Percentiles rank a stretch among this genome's conserved stretches.
Evolutionary conservation across 2,797 vertebrate genomes (phyloP).

Genomic region (Champsocephalus gunnari): DNA sequence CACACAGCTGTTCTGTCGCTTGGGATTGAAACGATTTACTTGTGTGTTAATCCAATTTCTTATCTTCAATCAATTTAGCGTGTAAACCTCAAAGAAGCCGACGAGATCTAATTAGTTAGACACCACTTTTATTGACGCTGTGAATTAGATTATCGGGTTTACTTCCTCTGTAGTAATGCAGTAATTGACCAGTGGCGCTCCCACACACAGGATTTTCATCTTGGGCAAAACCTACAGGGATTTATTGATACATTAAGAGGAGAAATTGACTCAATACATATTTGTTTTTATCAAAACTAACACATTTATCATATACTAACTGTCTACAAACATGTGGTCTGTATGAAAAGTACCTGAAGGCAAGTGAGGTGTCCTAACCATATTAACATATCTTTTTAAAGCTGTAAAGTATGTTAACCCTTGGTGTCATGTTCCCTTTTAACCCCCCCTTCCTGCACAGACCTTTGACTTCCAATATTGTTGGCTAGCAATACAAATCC

Average conservation of each 20-base stretch:
- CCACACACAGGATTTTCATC: background rate
- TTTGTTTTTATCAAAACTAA: background rate
- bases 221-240: background rate
- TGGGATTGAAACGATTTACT: background rate
- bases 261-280: background rate
- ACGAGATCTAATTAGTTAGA: constrained; percentile 39
- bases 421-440: constrained; percentile 28
- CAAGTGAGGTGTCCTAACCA: constrained; percentile 19
- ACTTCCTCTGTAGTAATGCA: background rate
- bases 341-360: constrained; percentile 40
- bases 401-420: constrained; percentile 11
- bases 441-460: background rate
- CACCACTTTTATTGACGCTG: constrained; percentile 25
- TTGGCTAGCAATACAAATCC: constrained; percentile 64
- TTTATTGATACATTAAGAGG: background rate
- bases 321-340: constrained; percentile 24
- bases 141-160: constrained; percentile 39
- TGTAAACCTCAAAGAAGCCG: constrained; percentile 13
- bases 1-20: background rate
- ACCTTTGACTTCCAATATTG: constrained; percentile 42
- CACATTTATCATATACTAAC: constrained; percentile 30
- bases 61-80: constrained; percentile 11
- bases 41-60: constrained; percentile 23
- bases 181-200: background rate
- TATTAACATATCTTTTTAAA: constrained; percentile 39